phyloP scores from a whole-genome alignment of 2,888 invertebrate species.

The Pyrochroa serraticornis region DNA sequence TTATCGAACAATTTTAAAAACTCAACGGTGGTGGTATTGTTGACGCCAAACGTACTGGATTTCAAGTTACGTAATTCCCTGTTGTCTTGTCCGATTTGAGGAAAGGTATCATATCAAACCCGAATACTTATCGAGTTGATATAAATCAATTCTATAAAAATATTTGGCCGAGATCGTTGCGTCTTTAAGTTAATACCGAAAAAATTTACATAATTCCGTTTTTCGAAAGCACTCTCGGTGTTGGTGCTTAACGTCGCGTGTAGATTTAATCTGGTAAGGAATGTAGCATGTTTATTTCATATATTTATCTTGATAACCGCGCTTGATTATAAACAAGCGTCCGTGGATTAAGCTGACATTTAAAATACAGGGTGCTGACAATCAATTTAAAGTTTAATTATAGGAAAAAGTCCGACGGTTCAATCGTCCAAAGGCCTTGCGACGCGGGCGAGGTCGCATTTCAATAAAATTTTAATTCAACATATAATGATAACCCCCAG shows the following conservation, averaged over 20 bases:
- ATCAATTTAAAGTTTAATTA: slow-evolving; percentile 34
- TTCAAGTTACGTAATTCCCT: too few relatives aligned
- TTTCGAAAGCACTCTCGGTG: slow-evolving; percentile 31
- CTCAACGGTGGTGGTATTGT: too few relatives aligned
- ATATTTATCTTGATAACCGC: slow-evolving; percentile 38
- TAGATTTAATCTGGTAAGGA: slow-evolving; percentile 39
- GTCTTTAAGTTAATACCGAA: slow-evolving; percentile 17
- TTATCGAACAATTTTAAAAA: too few relatives aligned
- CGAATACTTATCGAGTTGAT: too few relatives aligned
- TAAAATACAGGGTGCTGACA: slow-evolving; percentile 35
- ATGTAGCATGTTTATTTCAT: slow-evolving; percentile 40
- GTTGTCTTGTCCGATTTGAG: too few relatives aligned
- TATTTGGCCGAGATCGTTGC: slow-evolving; percentile 5
- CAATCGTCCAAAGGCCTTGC: background rate
- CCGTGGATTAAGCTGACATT: slow-evolving; percentile 33
- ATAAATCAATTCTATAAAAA: slow-evolving; percentile 9
- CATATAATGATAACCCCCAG: too few relatives aligned
- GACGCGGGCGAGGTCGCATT: background rate
- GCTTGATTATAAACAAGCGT: slow-evolving; percentile 36
- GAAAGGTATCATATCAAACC: too few relatives aligned
- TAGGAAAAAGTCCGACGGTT: slow-evolving; percentile 8
- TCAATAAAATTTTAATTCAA: too few relatives aligned
- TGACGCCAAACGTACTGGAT: too few relatives aligned
- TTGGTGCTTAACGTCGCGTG: slow-evolving; percentile 37
- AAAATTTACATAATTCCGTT: slow-evolving; percentile 35